These are phyloP conservation scores for Morus bassanus DNA, from an alignment of 2,797 vertebrate genomes.

Conservation along the genomic window DNA sequence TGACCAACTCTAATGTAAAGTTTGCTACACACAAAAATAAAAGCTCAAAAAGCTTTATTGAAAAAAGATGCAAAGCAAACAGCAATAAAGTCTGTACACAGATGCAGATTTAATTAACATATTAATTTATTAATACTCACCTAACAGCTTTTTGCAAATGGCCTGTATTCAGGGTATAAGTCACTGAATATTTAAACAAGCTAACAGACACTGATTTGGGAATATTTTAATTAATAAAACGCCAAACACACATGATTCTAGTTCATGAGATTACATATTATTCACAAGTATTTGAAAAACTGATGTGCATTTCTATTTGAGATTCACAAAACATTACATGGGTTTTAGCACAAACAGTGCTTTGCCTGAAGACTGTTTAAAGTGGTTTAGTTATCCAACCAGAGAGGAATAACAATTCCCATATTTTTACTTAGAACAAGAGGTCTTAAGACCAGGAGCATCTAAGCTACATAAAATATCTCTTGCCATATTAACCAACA, in stretches of 20 bases:
- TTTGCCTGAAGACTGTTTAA: conserved; percentile 31
- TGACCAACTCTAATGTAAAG: conserved; percentile 69
- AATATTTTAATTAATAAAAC: conserved; percentile 57
- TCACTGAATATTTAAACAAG: conserved; percentile 34
- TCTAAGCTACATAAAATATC: background rate
- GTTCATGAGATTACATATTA: background rate
- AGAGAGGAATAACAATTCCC: conserved; percentile 1
- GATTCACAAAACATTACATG: background rate
- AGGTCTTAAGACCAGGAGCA: conserved; percentile 1
- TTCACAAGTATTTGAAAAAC: background rate
- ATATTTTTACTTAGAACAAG: background rate
- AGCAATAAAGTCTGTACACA: conserved; percentile 65
- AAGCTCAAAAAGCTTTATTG: conserved; percentile 20
- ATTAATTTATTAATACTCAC: conserved; percentile 69
- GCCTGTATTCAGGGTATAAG: conserved; percentile 11
- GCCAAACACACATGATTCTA: conserved; percentile 1
- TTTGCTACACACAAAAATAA: conserved; percentile 67
- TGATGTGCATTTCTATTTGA: background rate
- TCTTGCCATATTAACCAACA: background rate
- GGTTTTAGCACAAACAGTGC: conserved; percentile 2
- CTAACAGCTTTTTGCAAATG: conserved; percentile 21
- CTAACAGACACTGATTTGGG: conserved; percentile 25
- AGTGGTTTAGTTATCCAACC: conserved; percentile 21
- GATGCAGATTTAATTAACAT: conserved; percentile 73
- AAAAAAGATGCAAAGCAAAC: conserved; percentile 71